Evolutionary conservation across 2,797 vertebrate species (phyloP).

Genomic region (Pygocentrus nattereri): DNA sequence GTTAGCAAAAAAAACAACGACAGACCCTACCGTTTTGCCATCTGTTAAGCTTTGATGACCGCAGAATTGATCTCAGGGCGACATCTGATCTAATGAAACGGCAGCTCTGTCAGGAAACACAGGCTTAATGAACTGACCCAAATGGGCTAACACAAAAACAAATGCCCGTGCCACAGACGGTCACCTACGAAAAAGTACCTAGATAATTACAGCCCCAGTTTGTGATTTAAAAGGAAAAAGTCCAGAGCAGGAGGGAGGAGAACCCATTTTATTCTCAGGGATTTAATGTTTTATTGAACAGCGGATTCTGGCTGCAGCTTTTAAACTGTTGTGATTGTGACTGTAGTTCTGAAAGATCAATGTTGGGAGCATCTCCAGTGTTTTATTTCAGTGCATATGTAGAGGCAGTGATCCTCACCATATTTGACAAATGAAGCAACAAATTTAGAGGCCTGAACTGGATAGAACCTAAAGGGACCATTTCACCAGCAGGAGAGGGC

Average conservation of each 20-base stretch:
- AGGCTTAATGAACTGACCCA: conserved; percentile 52
- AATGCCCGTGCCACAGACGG: conserved; percentile 40
- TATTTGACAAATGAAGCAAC: not conserved
- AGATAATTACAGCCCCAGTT: conserved; percentile 49
- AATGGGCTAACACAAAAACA: conserved; percentile 44
- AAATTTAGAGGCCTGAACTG: not conserved
- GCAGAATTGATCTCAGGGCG: conserved; percentile 44
- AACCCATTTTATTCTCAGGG: conserved; percentile 18
- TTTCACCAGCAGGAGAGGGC: not conserved
- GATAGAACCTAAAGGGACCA: not conserved
- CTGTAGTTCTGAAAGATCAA: conserved; percentile 33
- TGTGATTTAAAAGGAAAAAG: conserved; percentile 9
- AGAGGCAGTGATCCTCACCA: not conserved
- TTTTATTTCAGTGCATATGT: conserved; percentile 24
- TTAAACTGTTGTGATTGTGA: conserved; percentile 29
- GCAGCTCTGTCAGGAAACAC: conserved; percentile 37
- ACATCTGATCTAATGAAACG: conserved; percentile 48
- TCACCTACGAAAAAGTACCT: conserved; percentile 11
- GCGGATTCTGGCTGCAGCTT: conserved; percentile 9
- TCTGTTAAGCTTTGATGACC: conserved; percentile 56
- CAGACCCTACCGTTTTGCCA: conserved; percentile 43
- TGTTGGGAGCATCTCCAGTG: conserved; percentile 16
- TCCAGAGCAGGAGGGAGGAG: conserved; percentile 5
- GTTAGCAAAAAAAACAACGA: conserved; percentile 39
- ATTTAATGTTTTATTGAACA: conserved; percentile 42